Conservation (phyloP, 2,797 vertebrate species). For the Corythornis leucogaster region DNA sequence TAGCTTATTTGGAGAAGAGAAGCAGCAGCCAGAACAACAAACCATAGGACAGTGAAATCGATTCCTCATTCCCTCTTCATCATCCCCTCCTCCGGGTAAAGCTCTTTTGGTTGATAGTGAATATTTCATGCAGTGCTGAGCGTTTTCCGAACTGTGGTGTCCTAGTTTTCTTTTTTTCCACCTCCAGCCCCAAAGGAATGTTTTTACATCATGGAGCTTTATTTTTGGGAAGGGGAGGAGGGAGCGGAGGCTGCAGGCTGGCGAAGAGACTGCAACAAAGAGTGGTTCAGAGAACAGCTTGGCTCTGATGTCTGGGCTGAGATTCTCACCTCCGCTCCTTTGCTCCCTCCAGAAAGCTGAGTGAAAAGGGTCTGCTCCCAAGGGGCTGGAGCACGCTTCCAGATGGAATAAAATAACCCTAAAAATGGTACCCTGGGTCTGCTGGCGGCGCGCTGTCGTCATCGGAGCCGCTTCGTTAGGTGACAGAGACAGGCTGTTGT, state of each 20-base stretch:
- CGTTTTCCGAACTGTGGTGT: constrained; percentile 60
- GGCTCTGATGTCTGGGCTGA: neutral
- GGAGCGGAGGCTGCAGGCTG: constrained; percentile 52
- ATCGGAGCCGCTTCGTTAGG: neutral
- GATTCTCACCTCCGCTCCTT: constrained; percentile 1
- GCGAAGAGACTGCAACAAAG: neutral
- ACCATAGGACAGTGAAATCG: constrained; percentile 62
- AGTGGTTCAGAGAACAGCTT: constrained; percentile 25
- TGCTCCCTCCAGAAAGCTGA: neutral
- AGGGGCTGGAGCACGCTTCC: neutral
- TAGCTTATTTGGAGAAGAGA: constrained; percentile 39
- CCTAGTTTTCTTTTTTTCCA: constrained; percentile 67
- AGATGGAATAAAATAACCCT: neutral
- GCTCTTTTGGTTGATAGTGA: constrained; percentile 70
- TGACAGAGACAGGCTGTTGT: neutral
- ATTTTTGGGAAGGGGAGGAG: constrained; percentile 66
- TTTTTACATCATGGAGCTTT: constrained; percentile 72
- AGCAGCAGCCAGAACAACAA: constrained; percentile 32
- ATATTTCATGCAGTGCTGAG: constrained; percentile 75
- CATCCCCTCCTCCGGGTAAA: constrained; percentile 67
- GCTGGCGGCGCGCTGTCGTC: neutral
- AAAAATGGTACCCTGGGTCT: neutral
- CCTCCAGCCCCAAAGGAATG: constrained; percentile 71
- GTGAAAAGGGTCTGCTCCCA: neutral
- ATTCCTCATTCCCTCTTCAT: constrained; percentile 31